Conservation (phyloP, 2,113 vertebrate species). For the Tonatia bakeri region DNA sequence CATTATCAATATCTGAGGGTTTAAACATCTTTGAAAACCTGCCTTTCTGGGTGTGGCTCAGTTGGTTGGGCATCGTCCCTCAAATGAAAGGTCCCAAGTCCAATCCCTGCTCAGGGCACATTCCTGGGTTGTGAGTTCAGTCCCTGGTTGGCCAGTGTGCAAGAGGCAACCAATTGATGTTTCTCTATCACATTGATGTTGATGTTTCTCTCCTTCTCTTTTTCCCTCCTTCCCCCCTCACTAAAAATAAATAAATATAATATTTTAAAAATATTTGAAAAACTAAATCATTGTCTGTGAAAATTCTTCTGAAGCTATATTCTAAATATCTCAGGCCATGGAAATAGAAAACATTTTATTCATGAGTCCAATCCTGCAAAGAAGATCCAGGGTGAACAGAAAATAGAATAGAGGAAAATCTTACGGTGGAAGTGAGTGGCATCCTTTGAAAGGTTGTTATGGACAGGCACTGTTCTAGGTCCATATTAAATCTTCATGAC, state of each 20-base stretch:
- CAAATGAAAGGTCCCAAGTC: no score
- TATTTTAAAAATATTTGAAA: background rate
- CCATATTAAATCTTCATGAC: background rate
- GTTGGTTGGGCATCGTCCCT: no score
- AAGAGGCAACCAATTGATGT: no score
- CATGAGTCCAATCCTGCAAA: background rate
- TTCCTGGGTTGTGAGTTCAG: no score
- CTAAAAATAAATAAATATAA: no score
- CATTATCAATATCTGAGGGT: background rate
- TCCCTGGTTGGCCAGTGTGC: no score
- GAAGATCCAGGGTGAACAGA: background rate
- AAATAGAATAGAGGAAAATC: background rate
- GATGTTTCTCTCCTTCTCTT: no score
- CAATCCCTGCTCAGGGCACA: no score
- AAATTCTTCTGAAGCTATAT: background rate
- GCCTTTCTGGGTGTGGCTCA: no score
- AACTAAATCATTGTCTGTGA: background rate
- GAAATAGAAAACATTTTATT: background rate
- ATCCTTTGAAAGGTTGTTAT: background rate
- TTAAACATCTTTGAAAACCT: constrained; percentile 5
- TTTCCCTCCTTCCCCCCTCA: no score
- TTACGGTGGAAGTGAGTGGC: background rate
- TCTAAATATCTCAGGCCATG: background rate
- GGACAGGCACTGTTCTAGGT: background rate
- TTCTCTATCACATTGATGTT: no score